Base-by-base conservation (phyloP, 2,797 vertebrate genomes). In the Pelochelys cantorii region DNA sequence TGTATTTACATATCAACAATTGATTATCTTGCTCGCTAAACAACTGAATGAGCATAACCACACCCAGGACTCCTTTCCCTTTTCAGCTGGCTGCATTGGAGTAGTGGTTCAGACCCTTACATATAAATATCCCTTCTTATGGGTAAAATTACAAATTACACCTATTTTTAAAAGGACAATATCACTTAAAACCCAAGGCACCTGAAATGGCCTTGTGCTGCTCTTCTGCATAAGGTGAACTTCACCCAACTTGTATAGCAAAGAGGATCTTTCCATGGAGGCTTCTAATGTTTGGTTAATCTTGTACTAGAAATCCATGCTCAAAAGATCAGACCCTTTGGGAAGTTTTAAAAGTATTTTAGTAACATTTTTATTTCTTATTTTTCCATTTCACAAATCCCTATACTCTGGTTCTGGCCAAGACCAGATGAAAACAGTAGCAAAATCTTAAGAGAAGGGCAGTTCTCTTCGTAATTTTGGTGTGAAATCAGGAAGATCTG, bases 141-240 rank as follows among this genome's bases (percentile, higher is more conserved):
- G 84, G 12, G 68, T 13, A 0, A 83, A 93, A 90, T 77, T 79
- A 2, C 56, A n/a, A 83, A 25, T 82, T 81, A 85, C 53, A 2
- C 2, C 60, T 7, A 56, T 57, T 2, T 3, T 60, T 48, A 48
- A 55, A 22, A 79, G 20, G 71, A 4, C 53, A 92, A 74, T 56
- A 65, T 55, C 22, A 77, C 55, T 59, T 77, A 60, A 74, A 59
- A 55, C 59, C 87, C 48, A 86, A 27, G 17, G 7, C n/a, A 68
- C 25, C 20, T 84, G 34, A 83, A 92, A 79, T 2, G 79, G 10
- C 3, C 71, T 85, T 77, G 68, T 54, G 7, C 2, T 85, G 57
- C 34, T 53, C 74, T 81, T 85, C 75, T 31, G 0, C 0, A 0
- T 37, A 10, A 0, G 52, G 11, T 57, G 29, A 85, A 23, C 79